Evolutionary conservation across 2,797 vertebrate species (phyloP), one percentile per base, ranked within the genome.

Genomic region (Galago senegalensis): DNA sequence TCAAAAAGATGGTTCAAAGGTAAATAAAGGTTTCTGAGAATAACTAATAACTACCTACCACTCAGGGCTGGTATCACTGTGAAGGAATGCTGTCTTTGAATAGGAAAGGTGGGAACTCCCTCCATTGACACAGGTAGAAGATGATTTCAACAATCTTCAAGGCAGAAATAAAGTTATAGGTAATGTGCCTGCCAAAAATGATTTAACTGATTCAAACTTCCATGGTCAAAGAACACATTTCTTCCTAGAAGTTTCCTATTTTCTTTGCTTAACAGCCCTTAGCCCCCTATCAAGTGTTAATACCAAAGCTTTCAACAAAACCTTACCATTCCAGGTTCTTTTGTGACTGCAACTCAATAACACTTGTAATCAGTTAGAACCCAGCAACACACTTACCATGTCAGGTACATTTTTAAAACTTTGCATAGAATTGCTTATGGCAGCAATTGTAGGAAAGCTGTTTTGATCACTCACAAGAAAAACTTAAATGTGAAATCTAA

Each of bases 231-330:
- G 65, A 94, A 81, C 8, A 85, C 53, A 77, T 91, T 88, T 84
- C 81, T 82, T 87, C 46, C 63, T 81, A 8, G 93, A 94, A 93
- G 80, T 91, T 93, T 80, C 90, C 34, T 58, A 13, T 69, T 95
- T 95, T 76, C 87, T 91, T 91, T 89, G 86, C 83, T 90, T 84
- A 84, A 80, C 20, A 72, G n/a, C 53, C 11, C n/a, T 43, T 87
- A 46, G 84, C 18, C 60, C 75, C 20, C 10, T 60, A 31, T 67
- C 27, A 92, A 84, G 58, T 8, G n/a, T 56, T 56, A 81, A 58
- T 56, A 53, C 73, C 93, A 93, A 69, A 82, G 60, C 23, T 86
- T 92, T 93, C 70, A 73, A 95, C 65, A 93, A 84, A 92, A 87
- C 0, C 14, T 73, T 61, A 53, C 43, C 91, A 73, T 89, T 91